A percentile compares a stretch with the other conserved stretches of the same genome.
Evolutionary conservation across 1,140 invertebrate species (phyloP).

Genomic region (Dendrolimus kikuchii): DNA sequence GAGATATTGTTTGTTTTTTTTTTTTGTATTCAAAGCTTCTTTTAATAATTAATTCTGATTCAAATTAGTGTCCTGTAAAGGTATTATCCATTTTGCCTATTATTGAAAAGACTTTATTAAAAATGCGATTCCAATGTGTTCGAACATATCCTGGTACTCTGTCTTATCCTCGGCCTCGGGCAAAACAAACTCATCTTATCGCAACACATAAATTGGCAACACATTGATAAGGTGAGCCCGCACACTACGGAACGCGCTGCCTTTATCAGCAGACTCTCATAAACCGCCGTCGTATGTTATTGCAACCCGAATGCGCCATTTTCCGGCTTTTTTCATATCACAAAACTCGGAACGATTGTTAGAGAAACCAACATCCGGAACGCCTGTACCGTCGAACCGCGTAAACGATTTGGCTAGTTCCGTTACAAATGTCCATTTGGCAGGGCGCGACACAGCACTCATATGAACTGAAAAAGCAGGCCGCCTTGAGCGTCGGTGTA

Average conservation of each 20-base stretch:
- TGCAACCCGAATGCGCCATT: conserved; percentile 45
- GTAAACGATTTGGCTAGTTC: conserved; percentile 45
- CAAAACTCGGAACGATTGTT: conserved; percentile 29
- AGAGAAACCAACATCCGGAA: conserved; percentile 18
- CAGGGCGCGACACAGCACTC: conserved; percentile 29
- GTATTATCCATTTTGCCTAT: no score
- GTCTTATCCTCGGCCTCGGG: conserved; percentile 38
- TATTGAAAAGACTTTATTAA: no score
- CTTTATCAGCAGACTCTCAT: conserved; percentile 63
- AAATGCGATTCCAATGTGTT: no score
- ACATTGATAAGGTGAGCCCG: conserved; percentile 63
- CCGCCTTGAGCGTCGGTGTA: conserved; percentile 61
- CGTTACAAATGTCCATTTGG: conserved; percentile 63
- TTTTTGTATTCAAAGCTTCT: no score
- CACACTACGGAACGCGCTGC: conserved; percentile 39
- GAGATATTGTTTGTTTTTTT: no score
- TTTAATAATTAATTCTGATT: no score
- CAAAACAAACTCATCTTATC: conserved; percentile 69
- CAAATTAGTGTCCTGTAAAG: no score
- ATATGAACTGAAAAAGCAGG: conserved; percentile 48
- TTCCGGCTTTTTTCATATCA: conserved; percentile 59
- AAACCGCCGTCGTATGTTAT: conserved; percentile 59
- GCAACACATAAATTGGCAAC: conserved; percentile 66
- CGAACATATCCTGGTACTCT: no score
- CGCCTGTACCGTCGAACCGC: conserved; percentile 30